Evolutionary conservation across 2,797 vertebrate genomes (phyloP).

Genomic region (Sphenodon punctatus): DNA sequence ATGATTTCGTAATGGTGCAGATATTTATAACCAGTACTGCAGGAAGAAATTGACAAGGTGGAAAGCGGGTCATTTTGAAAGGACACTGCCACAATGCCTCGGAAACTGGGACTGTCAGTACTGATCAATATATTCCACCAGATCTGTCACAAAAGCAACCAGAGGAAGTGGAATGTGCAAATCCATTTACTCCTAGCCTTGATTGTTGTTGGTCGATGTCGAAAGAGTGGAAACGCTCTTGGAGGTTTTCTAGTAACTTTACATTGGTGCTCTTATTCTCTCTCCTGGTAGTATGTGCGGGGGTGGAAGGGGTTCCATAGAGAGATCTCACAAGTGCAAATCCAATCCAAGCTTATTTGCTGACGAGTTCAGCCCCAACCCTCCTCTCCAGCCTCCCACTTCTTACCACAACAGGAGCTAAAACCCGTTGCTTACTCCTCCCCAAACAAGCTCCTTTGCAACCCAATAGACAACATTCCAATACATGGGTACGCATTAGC

Average conservation of each 20-base stretch:
- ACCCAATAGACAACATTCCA: no score
- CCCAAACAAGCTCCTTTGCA: no score
- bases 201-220: constrained; percentile 39
- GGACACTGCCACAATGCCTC: constrained; percentile 38
- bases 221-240: constrained; percentile 54
- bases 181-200: constrained; percentile 50
- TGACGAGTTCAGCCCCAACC: no score
- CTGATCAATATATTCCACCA: constrained; percentile 67
- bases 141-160: constrained; percentile 59
- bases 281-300: no score
- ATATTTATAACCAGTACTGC: constrained; percentile 40
- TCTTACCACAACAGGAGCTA: no score
- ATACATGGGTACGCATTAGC: no score
- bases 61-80: constrained; percentile 61
- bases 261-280: not conserved
- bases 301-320: no score
- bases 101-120: constrained; percentile 65
- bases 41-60: constrained; percentile 63
- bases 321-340: no score
- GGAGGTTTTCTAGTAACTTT: constrained; percentile 6
- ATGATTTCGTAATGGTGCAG: constrained; percentile 36
- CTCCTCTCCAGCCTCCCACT: no score
- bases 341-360: no score
- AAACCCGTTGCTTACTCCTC: no score
- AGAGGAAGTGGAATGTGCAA: constrained; percentile 44